Percentiles rank a stretch among this genome's conserved stretches.
Evolutionary conservation across 1,140 invertebrate genomes (phyloP).

Genomic region (Solenopsis invicta): DNA sequence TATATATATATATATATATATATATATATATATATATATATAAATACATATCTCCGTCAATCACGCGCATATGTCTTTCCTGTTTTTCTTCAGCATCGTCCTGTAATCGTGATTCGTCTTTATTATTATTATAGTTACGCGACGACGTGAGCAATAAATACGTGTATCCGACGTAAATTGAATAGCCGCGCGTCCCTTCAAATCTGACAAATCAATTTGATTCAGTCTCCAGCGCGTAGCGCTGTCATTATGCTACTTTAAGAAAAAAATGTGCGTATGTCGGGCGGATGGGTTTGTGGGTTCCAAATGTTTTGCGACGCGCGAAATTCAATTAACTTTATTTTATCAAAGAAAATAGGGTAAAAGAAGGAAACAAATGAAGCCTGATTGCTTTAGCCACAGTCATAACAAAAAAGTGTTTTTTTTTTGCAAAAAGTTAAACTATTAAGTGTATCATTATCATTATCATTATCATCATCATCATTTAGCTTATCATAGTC

Average conservation of each 20-base stretch:
- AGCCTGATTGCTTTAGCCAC: too few species aligned
- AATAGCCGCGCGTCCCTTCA: slow-evolving; percentile 24
- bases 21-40: too few species aligned
- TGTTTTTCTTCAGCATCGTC: neutral
- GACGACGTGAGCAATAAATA: slow-evolving; percentile 10
- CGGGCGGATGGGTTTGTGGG: neutral
- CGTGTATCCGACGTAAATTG: slow-evolving; percentile 19
- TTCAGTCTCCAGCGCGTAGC: neutral
- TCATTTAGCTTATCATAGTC: too few species aligned
- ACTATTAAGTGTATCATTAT: too few species aligned
- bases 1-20: too few species aligned
- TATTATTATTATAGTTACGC: neutral
- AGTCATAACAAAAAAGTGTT: too few species aligned
- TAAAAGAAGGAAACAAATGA: too few species aligned
- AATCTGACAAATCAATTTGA: slow-evolving; percentile 50
- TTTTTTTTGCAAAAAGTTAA: too few species aligned
- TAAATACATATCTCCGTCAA: neutral
- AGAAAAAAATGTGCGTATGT: neutral
- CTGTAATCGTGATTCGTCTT: slow-evolving; percentile 31
- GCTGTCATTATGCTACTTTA: slow-evolving; percentile 16
- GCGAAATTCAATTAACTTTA: neutral
- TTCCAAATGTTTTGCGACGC: neutral
- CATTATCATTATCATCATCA: too few species aligned
- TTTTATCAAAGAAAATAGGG: too few species aligned
- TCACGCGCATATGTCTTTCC: neutral